Evolutionary conservation across 2,888 invertebrate genomes (phyloP), one percentile per base, ranked within the genome.

Genomic region (Eupithecia exiguata): DNA sequence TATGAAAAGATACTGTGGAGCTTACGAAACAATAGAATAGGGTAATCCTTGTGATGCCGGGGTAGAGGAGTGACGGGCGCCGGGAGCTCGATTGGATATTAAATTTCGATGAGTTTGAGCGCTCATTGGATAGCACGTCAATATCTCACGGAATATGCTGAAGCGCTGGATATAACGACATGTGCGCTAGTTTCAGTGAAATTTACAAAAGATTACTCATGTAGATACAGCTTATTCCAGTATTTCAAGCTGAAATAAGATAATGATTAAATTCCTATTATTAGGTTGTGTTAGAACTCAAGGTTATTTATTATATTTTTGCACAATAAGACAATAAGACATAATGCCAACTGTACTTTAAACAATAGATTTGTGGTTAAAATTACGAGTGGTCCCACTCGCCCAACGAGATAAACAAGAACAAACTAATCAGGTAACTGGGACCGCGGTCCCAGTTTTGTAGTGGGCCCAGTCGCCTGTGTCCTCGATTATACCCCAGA

Each of bases 31-130:
- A 58, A 58, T 14, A 25, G 58, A 25, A 25, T 5, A 25, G 58
- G 25, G 58, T 58, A 58, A 58, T 58, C 25, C 58, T 58, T 53
- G 53, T 53, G 12, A 53, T 21, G 53, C 21, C 25, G 14, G 58
- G 25, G 25, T 58, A 25, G 58, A 21, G 21, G 21, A 58, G 5
- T 14, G 25, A 25, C 21, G 25, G 25, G 58, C 58, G 25, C 25
- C 21, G 1, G 5, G 25, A 21, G 58, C 58, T 58, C 25, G 25
- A 58, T 58, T 58, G 58, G 58, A 58, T 58, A 58, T 58, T 25
- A 58, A 25, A 58, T 58, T 25, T 25, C 25, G 58, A 58, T 58
- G 58, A 58, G 58, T 58, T 58, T 25, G 25, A 58, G 25, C 58
- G 58, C 58, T 58, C 25, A 21, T 58, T 58, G 58, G 14, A 12